phyloP scores from a whole-genome alignment of 30 jellyfish, hydroid and myxozoan species.

The Aurelia aurita complex sp. Pacific region DNA sequence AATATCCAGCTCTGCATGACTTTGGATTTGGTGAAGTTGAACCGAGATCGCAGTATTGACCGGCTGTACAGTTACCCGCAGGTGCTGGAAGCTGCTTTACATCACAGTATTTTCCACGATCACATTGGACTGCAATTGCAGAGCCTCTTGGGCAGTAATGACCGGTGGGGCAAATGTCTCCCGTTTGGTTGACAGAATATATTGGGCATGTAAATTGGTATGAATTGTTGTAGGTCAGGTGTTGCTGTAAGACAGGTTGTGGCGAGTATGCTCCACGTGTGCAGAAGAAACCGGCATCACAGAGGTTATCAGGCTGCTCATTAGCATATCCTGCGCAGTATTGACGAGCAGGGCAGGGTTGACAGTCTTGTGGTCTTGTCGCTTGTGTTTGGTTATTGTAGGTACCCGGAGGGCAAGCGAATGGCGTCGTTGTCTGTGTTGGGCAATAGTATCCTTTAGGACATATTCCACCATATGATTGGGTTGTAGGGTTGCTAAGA shows the following conservation, averaged over 20 bases:
- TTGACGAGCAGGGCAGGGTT: slow-evolving; percentile 89
- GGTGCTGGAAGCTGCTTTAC: slow-evolving; percentile 70
- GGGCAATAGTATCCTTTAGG: slow-evolving; percentile 97
- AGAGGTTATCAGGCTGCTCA: slow-evolving; percentile 74
- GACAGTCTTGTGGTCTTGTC: slow-evolving; percentile 84
- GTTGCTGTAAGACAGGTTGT: slow-evolving; percentile 61
- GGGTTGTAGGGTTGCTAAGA: slow-evolving; percentile 55
- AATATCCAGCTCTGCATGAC: slow-evolving; percentile 79
- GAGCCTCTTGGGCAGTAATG: slow-evolving; percentile 91
- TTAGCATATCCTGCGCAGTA: slow-evolving; percentile 90
- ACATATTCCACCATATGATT: slow-evolving; percentile 84
- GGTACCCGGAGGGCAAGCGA: slow-evolving; percentile 98
- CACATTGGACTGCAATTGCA: slow-evolving; percentile 75
- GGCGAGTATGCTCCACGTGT: slow-evolving; percentile 85
- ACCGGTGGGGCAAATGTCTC: slow-evolving; percentile 90
- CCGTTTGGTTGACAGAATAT: slow-evolving; percentile 89
- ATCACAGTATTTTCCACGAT: slow-evolving; percentile 91
- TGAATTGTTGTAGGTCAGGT: slow-evolving; percentile 72
- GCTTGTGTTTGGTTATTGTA: slow-evolving; percentile 81
- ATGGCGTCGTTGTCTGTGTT: slow-evolving; percentile 77
- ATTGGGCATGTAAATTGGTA: slow-evolving; percentile 89
- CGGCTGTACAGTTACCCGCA: slow-evolving; percentile 92
- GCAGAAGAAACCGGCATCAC: slow-evolving; percentile 92
- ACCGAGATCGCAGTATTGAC: slow-evolving; percentile 81
- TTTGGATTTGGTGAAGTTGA: slow-evolving; percentile 68